Percentiles rank a stretch among this genome's conserved stretches.
Evolutionary conservation across 2,888 invertebrate species (phyloP).

Genomic region (Drosophila melanosoma): DNA sequence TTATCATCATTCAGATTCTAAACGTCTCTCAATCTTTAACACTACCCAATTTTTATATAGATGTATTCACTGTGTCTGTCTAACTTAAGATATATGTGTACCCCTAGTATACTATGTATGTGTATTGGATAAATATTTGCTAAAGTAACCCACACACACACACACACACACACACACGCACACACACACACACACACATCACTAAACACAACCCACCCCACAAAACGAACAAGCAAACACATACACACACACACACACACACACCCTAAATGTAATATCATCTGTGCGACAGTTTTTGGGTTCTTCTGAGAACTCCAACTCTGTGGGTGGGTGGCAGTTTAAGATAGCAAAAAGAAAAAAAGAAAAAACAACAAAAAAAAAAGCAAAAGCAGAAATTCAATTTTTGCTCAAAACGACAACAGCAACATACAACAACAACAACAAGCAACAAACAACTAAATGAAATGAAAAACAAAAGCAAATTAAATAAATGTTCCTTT

Average conservation of each 20-base stretch:
- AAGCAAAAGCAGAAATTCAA: slow-evolving; percentile 68
- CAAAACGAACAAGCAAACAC: slow-evolving; percentile 25
- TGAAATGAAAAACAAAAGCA: slow-evolving; percentile 64
- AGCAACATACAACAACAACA: slow-evolving; percentile 22
- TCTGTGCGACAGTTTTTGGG: slow-evolving; percentile 58
- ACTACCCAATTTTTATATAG: slow-evolving; percentile 67
- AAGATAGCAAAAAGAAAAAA: slow-evolving; percentile 44
- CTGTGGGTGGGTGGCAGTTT: slow-evolving; percentile 50
- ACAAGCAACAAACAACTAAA: slow-evolving; percentile 34
- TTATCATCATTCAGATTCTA: slow-evolving; percentile 70
- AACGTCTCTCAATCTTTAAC: slow-evolving; percentile 69
- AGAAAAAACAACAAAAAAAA: slow-evolving; percentile 10
- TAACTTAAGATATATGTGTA: slow-evolving; percentile 71
- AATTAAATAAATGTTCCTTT: slow-evolving; percentile 81
- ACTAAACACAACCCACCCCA: slow-evolving; percentile 19
- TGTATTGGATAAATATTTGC: slow-evolving; percentile 73
- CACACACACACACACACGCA: slow-evolving; percentile 16
- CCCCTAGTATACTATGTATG: slow-evolving; percentile 66
- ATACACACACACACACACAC: slow-evolving; percentile 17
- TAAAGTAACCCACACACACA: slow-evolving; percentile 45
- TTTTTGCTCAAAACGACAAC: slow-evolving; percentile 62
- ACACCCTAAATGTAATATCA: slow-evolving; percentile 34
- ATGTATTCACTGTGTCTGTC: slow-evolving; percentile 76
- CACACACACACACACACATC: slow-evolving; percentile 18
- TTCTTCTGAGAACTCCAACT: slow-evolving; percentile 35